Evolutionary conservation across 2,888 invertebrate genomes (phyloP).

Genomic region (Limenitis arthemis): DNA sequence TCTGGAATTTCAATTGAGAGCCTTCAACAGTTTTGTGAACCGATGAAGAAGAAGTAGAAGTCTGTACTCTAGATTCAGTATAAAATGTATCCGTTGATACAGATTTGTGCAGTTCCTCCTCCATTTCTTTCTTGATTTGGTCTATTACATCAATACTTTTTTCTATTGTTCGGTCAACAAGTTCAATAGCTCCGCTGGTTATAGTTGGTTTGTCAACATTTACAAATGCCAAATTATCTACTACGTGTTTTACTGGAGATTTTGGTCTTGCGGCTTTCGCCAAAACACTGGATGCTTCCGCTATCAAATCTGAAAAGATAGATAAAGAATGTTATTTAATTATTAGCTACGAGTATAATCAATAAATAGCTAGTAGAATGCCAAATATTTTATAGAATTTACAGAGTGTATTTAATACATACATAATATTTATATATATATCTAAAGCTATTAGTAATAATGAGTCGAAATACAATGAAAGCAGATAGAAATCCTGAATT

Average conservation of each 20-base stretch:
- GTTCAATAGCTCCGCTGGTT: constrained; percentile 68
- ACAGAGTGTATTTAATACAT: too few relatives aligned
- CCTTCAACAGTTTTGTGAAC: constrained; percentile 54
- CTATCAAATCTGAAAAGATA: constrained; percentile 56
- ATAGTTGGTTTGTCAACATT: constrained; percentile 68
- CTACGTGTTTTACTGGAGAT: constrained; percentile 63
- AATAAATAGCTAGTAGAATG: not conserved
- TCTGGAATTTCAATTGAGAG: constrained; percentile 52
- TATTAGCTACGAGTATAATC: not conserved
- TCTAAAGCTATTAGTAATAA: not conserved
- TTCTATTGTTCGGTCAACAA: constrained; percentile 66
- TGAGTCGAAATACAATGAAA: constrained; percentile 5
- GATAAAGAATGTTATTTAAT: constrained; percentile 13
- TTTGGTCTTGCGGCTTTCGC: constrained; percentile 56
- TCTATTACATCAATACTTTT: constrained; percentile 57
- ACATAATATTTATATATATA: not conserved
- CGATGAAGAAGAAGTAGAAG: constrained; percentile 59
- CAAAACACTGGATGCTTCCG: constrained; percentile 50
- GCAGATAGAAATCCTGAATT: constrained; percentile 2
- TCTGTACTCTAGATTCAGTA: constrained; percentile 55
- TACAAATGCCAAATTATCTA: constrained; percentile 60
- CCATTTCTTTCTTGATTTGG: constrained; percentile 60
- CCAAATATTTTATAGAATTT: too few relatives aligned
- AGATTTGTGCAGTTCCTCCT: constrained; percentile 57
- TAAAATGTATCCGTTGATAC: constrained; percentile 54